Evolutionary conservation across 2,797 vertebrate species (phyloP).

Genomic region (Dendrocincla tyrannina): DNA sequence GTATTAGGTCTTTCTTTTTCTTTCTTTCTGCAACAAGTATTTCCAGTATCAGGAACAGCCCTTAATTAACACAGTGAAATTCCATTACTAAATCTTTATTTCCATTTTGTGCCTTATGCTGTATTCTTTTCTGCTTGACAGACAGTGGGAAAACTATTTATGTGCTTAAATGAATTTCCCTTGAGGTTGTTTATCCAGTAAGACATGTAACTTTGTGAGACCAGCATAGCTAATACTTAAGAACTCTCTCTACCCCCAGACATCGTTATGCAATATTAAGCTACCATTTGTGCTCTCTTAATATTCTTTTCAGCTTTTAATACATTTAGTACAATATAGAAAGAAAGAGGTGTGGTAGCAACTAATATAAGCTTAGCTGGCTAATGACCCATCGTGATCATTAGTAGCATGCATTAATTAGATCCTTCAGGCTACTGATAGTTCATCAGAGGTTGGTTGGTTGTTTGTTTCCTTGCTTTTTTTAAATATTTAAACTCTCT

Average conservation of each 20-base stretch:
- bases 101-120: not conserved
- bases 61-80: not conserved
- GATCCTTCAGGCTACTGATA: not conserved
- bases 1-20: not conserved
- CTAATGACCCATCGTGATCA: not conserved
- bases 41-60: not conserved
- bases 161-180: constrained; percentile 20
- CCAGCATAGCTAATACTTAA: not conserved
- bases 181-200: constrained; percentile 37
- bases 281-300: not conserved
- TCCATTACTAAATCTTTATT: not conserved
- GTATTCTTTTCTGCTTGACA: not conserved
- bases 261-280: not conserved
- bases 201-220: not conserved
- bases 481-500: not conserved
- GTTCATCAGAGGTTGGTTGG: not conserved
- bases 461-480: not conserved
- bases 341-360: constrained; percentile 6
- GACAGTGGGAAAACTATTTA: not conserved
- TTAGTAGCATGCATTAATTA: constrained; percentile 6
- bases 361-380: not conserved
- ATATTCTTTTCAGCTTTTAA: not conserved
- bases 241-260: not conserved
- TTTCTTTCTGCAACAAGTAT: not conserved
- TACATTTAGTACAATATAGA: not conserved